These are phyloP conservation scores for Sarotherodon lohbergeri DNA, from an alignment of 2,113 vertebrate genomes.

Conservation along the genomic window DNA sequence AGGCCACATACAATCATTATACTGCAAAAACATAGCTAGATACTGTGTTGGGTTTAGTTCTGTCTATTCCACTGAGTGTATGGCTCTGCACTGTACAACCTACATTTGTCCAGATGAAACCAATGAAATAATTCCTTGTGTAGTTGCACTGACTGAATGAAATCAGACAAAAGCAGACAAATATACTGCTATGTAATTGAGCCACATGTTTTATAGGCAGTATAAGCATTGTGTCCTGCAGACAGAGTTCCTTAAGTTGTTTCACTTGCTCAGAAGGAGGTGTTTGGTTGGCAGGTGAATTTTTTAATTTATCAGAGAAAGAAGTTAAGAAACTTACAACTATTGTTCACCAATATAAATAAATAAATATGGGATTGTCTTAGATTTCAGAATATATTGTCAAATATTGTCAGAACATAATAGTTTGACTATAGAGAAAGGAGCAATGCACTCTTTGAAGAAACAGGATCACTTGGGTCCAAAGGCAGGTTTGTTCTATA, in stretches of 20 bases:
- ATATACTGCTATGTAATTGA: background rate
- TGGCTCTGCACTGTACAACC: background rate
- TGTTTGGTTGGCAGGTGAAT: background rate
- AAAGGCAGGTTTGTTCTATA: background rate
- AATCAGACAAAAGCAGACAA: background rate
- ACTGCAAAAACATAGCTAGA: background rate
- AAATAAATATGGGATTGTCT: background rate
- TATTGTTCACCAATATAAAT: background rate
- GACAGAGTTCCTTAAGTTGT: background rate
- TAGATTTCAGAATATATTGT: background rate
- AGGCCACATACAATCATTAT: background rate
- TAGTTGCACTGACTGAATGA: background rate
- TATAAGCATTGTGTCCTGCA: background rate
- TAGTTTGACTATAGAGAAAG: background rate
- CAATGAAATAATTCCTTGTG: background rate
- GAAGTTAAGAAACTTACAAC: background rate
- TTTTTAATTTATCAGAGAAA: background rate
- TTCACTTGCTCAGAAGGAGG: background rate
- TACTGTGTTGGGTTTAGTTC: background rate
- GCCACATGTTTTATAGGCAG: background rate
- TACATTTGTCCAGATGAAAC: background rate
- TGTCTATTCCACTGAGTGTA: slow-evolving; percentile 3
- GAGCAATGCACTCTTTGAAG: background rate
- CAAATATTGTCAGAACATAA: background rate
- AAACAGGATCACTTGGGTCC: background rate